Evolutionary conservation across 2,888 invertebrate genomes (phyloP).

Genomic region (Drosophila antonietae): DNA sequence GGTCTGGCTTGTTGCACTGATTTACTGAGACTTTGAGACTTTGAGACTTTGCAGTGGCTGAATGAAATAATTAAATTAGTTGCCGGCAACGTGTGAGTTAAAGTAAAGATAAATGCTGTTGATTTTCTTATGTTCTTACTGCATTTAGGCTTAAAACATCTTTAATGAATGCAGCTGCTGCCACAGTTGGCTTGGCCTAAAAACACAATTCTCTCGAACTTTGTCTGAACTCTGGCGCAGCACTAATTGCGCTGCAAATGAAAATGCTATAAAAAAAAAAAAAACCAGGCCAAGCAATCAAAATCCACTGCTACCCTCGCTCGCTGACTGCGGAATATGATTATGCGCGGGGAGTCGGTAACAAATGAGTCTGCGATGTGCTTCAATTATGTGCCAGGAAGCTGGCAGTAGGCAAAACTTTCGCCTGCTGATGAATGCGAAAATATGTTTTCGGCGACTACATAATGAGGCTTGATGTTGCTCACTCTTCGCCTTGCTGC

Average conservation of each 20-base stretch:
- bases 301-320: constrained; percentile 48
- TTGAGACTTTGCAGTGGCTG: constrained; percentile 14
- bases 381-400: constrained; percentile 70
- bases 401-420: constrained; percentile 52
- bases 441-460: constrained; percentile 73
- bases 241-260: constrained; percentile 67
- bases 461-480: constrained; percentile 65
- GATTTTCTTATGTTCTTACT: not conserved
- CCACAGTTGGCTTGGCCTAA: constrained; percentile 50
- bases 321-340: constrained; percentile 49
- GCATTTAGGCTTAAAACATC: constrained; percentile 1
- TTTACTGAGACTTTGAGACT: constrained; percentile 17
- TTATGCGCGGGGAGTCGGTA: constrained; percentile 52
- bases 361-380: constrained; percentile 79
- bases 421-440: constrained; percentile 74
- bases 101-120: not conserved
- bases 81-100: constrained; percentile 35
- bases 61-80: constrained; percentile 57
- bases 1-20: constrained; percentile 37
- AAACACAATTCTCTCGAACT: constrained; percentile 67
- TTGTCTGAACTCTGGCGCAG: constrained; percentile 37
- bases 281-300: constrained; percentile 63
- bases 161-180: constrained; percentile 20
- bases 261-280: constrained; percentile 35
- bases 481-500: not conserved